A percentile compares a stretch with the other conserved stretches of the same genome.
Conservation (phyloP, 2,888 invertebrate species). For the Zaprionus obscuricornis region DNA sequence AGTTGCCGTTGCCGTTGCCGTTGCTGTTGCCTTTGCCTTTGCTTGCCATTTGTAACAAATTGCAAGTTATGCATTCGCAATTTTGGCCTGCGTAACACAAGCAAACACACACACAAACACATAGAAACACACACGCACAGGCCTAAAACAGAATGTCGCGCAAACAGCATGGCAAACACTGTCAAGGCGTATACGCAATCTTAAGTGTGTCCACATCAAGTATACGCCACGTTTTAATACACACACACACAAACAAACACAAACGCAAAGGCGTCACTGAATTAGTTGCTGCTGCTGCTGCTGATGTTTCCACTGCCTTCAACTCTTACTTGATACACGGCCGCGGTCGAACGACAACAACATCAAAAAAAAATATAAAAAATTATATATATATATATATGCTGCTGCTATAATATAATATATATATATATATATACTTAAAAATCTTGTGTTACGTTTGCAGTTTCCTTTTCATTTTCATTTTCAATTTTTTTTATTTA, state of each 20-base stretch:
- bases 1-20: no score
- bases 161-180: conserved; percentile 5
- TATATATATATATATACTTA: neutral
- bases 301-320: neutral
- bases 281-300: no score
- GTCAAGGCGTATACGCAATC: conserved; percentile 73
- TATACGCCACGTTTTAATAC: conserved; percentile 72
- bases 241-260: conserved; percentile 30
- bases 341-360: conserved; percentile 39
- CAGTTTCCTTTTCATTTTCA: no score
- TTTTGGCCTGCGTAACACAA: conserved; percentile 55
- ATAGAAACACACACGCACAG: conserved; percentile 5
- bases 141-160: conserved; percentile 1
- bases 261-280: no score
- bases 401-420: no score
- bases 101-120: conserved; percentile 15
- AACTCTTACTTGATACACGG: conserved; percentile 19
- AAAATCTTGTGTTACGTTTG: conserved; percentile 24
- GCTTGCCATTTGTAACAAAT: conserved; percentile 54
- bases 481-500: no score
- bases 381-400: conserved; percentile 1
- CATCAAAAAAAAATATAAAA: conserved; percentile 9
- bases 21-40: conserved; percentile 70
- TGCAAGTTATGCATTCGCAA: conserved; percentile 52
- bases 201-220: conserved; percentile 53